A percentile compares a stretch with the other conserved stretches of the same genome.
Conservation (phyloP, 2,113 vertebrate species). For the Neotragus moschatus region DNA sequence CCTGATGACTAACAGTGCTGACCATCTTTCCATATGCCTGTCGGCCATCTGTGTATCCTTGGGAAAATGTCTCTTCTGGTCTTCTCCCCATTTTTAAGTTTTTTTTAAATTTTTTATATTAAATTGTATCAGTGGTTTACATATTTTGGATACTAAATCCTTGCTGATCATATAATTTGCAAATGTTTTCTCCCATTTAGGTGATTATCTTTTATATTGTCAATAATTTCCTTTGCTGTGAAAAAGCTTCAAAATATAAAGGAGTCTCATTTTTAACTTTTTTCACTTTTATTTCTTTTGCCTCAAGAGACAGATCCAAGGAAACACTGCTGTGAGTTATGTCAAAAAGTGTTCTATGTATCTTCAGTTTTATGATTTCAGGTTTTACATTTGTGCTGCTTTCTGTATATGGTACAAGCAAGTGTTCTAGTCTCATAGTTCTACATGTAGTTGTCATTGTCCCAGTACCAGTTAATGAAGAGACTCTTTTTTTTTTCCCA, state of each 20-base stretch:
- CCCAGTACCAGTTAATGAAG: neutral
- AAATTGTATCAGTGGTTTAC: too few species aligned
- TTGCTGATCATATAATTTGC: neutral
- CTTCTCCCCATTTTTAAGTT: neutral
- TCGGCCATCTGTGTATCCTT: neutral
- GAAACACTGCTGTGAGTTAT: neutral
- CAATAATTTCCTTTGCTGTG: neutral
- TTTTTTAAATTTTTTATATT: neutral
- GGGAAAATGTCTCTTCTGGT: neutral
- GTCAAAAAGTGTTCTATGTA: accelerated
- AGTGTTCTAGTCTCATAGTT: neutral
- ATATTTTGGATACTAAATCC: neutral
- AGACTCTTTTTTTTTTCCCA: neutral
- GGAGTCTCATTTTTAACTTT: neutral
- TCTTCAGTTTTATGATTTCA: neutral
- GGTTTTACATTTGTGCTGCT: neutral
- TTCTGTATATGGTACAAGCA: neutral
- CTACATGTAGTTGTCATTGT: neutral
- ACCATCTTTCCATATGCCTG: neutral
- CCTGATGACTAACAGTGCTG: neutral
- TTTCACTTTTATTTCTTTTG: neutral
- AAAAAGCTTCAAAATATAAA: neutral
- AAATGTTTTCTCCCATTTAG: neutral
- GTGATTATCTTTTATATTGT: neutral
- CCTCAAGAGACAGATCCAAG: neutral